Evolutionary conservation across 2,113 vertebrate genomes (phyloP).

Genomic region (Tursiops truncatus): DNA sequence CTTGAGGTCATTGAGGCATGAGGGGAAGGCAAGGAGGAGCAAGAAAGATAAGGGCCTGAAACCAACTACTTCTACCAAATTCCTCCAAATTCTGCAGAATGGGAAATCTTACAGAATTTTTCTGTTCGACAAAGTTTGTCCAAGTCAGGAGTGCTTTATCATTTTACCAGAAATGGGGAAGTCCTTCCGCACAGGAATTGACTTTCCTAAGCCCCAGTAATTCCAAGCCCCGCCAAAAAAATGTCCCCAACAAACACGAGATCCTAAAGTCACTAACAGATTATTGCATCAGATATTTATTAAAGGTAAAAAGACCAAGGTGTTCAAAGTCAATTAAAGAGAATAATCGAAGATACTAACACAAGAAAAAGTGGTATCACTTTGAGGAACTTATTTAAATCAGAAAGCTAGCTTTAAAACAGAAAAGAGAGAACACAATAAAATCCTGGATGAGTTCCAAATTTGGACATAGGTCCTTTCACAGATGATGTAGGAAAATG

Average conservation of each 20-base stretch:
- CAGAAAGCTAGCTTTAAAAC: background rate
- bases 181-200: background rate
- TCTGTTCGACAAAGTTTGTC: background rate
- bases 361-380: background rate
- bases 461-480: background rate
- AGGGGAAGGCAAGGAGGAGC: background rate
- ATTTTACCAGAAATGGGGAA: background rate
- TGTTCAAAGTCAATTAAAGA: background rate
- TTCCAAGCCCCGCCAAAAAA: background rate
- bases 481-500: background rate
- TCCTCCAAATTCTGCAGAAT: background rate
- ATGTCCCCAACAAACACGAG: background rate
- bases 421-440: background rate
- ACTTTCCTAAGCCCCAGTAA: background rate
- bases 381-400: background rate
- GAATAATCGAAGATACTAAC: background rate
- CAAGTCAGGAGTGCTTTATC: background rate
- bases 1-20: background rate
- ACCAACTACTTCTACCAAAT: background rate
- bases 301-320: background rate
- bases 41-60: background rate
- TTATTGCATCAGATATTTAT: background rate
- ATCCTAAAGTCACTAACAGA: background rate
- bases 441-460: background rate
- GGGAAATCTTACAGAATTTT: background rate